Evolutionary conservation across 2,113 vertebrate species (phyloP).

Genomic region (Choloepus hoffmanni): DNA sequence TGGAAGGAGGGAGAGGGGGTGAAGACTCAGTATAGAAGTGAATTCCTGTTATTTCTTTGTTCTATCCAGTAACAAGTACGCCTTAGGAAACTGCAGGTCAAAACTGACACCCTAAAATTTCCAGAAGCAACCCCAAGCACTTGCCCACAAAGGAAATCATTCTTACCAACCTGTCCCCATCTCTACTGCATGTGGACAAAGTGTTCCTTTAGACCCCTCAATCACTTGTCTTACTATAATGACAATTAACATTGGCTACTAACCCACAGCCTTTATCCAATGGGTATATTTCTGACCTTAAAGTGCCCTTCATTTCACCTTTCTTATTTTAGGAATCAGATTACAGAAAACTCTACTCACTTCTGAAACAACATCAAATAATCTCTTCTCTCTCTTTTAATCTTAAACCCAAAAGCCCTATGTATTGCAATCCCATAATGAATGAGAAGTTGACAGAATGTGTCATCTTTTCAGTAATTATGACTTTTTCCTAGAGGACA

Average conservation of each 20-base stretch:
- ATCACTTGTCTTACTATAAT: too few species aligned
- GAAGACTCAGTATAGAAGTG: background rate
- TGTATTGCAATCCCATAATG: slow-evolving; percentile 33
- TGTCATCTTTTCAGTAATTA: slow-evolving; percentile 42
- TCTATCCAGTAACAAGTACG: background rate
- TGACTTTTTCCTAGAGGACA: slow-evolving; percentile 54
- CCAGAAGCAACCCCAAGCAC: background rate
- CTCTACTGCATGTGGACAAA: fast-evolving
- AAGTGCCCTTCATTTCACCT: background rate
- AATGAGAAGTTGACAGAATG: slow-evolving; percentile 44
- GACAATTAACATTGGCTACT: background rate
- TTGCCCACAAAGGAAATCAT: background rate
- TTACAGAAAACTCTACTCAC: slow-evolving; percentile 2
- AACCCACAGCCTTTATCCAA: background rate
- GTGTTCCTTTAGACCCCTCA: background rate
- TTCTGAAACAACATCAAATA: background rate
- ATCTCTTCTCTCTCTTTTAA: background rate
- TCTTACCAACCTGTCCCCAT: background rate
- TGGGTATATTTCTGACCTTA: background rate
- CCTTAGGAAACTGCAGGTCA: background rate
- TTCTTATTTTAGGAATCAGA: background rate
- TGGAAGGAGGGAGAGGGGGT: background rate
- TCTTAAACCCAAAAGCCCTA: background rate
- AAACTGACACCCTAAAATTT: background rate
- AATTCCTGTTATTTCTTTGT: background rate